Percentiles rank a stretch among this genome's conserved stretches.
These are phyloP conservation scores for Diarsia rubi DNA, from an alignment of 2,888 invertebrate species.

Conservation along the genomic window DNA sequence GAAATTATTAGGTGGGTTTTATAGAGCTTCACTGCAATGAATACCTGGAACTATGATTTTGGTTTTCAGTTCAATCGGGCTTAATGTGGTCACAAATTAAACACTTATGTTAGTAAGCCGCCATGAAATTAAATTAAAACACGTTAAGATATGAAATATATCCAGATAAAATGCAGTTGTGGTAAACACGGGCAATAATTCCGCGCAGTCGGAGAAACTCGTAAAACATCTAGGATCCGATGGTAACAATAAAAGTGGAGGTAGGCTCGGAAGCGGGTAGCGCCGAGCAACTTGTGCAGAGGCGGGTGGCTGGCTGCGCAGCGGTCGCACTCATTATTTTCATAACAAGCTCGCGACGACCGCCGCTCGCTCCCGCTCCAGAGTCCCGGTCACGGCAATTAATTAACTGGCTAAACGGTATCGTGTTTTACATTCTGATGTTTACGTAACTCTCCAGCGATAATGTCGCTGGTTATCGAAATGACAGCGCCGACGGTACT, in stretches of 20 bases:
- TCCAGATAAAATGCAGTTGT: constrained; percentile 1
- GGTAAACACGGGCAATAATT: constrained; percentile 52
- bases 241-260: constrained; percentile 80
- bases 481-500: constrained; percentile 82
- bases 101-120: not conserved
- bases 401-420: constrained; percentile 90
- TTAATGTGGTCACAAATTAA: not conserved
- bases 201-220: constrained; percentile 74
- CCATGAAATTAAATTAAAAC: constrained; percentile 4
- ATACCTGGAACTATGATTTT: not conserved
- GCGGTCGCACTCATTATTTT: constrained; percentile 87
- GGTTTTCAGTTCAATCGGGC: not conserved
- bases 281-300: constrained; percentile 80
- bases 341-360: constrained; percentile 87
- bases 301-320: constrained; percentile 67
- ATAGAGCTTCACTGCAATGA: not conserved
- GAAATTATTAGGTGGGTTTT: not conserved
- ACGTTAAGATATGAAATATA: not conserved
- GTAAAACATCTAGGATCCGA: constrained; percentile 74
- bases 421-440: constrained; percentile 89
- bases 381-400: constrained; percentile 86
- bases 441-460: constrained; percentile 89
- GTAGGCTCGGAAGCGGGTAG: constrained; percentile 61
- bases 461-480: constrained; percentile 85
- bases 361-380: constrained; percentile 75